phyloP scores from a whole-genome alignment of 2,113 vertebrate genomes.

The Phylloscopus trochiloides region DNA sequence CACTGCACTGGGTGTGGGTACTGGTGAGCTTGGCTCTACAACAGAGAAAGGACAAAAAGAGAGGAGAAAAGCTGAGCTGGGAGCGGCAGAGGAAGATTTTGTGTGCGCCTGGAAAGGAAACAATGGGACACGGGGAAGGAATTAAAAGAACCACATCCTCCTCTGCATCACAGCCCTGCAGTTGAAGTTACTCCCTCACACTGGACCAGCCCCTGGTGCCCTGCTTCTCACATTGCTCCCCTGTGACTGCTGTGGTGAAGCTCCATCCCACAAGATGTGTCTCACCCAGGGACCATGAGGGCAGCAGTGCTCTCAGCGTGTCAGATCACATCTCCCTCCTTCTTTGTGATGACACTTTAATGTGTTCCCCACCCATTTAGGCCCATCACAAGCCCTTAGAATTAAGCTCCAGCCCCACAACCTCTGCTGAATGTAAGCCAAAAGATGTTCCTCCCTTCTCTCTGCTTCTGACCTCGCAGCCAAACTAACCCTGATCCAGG shows the following conservation, averaged over 20 bases:
- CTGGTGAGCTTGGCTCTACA: neutral
- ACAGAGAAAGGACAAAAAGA: neutral
- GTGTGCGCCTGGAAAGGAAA: neutral
- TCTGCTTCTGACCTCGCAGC: neutral
- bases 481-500: neutral
- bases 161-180: conserved; percentile 3
- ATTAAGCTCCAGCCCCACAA: neutral
- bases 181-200: neutral
- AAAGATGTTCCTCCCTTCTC: neutral
- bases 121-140: conserved; percentile 30
- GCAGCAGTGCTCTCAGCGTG: neutral
- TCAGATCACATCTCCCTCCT: neutral
- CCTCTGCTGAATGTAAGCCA: neutral
- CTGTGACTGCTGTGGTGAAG: neutral
- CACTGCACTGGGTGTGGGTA: neutral
- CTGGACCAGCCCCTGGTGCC: neutral
- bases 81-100: neutral
- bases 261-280: neutral
- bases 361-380: neutral
- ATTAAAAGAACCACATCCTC: conserved; percentile 46
- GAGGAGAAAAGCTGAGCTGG: neutral
- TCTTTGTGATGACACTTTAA: neutral
- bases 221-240: neutral
- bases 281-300: neutral
- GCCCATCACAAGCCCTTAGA: neutral